Evolutionary conservation across 1,140 invertebrate species (phyloP), one percentile per base, ranked within the genome.

Genomic region (Formica exsecta): DNA sequence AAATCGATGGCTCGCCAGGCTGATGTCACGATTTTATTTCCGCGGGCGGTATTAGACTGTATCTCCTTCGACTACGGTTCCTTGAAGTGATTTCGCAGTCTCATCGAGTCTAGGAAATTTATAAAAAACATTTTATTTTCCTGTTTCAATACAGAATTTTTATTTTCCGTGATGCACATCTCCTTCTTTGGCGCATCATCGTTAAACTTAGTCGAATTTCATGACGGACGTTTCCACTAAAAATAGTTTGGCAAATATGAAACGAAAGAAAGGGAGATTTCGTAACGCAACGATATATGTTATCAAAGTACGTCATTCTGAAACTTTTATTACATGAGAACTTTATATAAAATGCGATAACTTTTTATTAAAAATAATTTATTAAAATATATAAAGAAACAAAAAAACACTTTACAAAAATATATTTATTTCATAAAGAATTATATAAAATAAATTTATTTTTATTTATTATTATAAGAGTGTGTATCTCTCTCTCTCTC

Each of bases 11-110:
- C 32, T 59, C 71, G 32, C 19, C 13, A n/a, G 54, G 54, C 19
- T 83, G 79, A 83, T 83, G 79, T 83, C 79, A 83, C 79, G 79
- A 73, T 73, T 83, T 83, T 83, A 83, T 83, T 83, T 61, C 79
- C 79, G 79, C 54, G 54, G 57, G 68, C 54, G 59, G 11, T 74
- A 74, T 61, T 61, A 83, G 68, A 83, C 59, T 38, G 0, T 71
- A 81, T 81, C 79, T 68, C 68, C 59, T 83, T 74, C n/a, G 68
- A 83, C 25, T 22, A 32, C 9, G 36, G 25, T 83, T 73, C 79
- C 54, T 36, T 16, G 79, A 83, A 83, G 79, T 9, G 54, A 81
- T 73, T 61, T 29, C 54, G 66, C 13, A 48, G 68, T 44, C 77
- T 44, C 79, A 19, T 36, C 13, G n/a, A 41, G 25, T 74, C 54